Evolutionary conservation across 2,113 vertebrate genomes (phyloP).

Genomic region (Galbula dea): DNA sequence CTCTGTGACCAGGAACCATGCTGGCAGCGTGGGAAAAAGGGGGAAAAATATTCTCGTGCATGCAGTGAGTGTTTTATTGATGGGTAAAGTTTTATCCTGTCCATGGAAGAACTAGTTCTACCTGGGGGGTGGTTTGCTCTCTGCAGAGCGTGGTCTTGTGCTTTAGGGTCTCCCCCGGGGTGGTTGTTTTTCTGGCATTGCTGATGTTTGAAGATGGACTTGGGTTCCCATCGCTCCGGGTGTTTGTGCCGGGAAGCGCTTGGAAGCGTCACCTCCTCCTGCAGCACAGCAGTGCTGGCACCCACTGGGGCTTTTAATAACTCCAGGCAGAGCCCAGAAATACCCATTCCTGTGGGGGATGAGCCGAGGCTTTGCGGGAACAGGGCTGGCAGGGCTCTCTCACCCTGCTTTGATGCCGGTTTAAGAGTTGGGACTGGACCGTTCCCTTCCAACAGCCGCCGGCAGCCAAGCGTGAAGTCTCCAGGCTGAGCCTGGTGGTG

Average conservation of each 20-base stretch:
- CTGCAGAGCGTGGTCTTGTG: accelerated
- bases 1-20: accelerated
- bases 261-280: constrained; percentile 37
- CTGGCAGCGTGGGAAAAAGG: background rate
- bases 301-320: constrained; percentile 41
- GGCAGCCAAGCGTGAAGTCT: constrained; percentile 35
- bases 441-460: background rate
- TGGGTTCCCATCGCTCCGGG: background rate
- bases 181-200: background rate
- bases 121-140: background rate
- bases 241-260: constrained; percentile 8
- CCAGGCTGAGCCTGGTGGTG: background rate
- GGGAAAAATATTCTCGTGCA: background rate
- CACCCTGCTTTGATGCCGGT: background rate
- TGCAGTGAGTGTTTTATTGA: background rate
- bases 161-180: background rate
- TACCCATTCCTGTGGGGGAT: background rate
- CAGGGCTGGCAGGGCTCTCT: background rate
- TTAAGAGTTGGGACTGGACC: background rate
- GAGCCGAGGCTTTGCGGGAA: background rate
- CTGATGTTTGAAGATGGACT: background rate
- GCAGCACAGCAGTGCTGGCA: background rate
- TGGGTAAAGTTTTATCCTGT: background rate
- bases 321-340: constrained; percentile 28
- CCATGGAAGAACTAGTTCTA: accelerated